Evolutionary conservation across 2,888 invertebrate genomes (phyloP).

Genomic region (Plebejus anna): DNA sequence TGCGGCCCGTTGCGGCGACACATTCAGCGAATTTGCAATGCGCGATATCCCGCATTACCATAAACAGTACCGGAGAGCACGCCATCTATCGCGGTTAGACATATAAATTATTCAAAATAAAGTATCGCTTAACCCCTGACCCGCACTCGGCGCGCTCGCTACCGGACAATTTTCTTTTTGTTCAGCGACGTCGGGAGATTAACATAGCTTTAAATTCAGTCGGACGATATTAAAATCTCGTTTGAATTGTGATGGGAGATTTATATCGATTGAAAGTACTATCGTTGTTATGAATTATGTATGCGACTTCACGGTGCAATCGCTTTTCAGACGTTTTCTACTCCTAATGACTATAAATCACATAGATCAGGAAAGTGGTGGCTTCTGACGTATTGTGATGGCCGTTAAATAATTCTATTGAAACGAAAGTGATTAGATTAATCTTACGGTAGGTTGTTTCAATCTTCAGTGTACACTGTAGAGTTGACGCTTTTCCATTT

Average conservation of each 20-base stretch:
- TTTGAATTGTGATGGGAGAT: conserved; percentile 16
- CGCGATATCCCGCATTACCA: conserved; percentile 78
- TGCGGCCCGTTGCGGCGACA: conserved; percentile 66
- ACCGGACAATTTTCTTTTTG: conserved; percentile 38
- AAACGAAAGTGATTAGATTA: background rate
- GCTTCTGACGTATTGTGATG: conserved; percentile 15
- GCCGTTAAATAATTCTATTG: background rate
- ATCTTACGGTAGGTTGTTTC: background rate
- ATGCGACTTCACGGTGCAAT: background rate
- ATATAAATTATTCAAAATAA: conserved; percentile 81
- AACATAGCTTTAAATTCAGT: conserved; percentile 27
- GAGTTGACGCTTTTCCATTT: background rate
- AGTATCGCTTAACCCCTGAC: conserved; percentile 79
- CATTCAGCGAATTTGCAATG: conserved; percentile 78
- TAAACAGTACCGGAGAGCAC: conserved; percentile 77
- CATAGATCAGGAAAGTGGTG: conserved; percentile 5
- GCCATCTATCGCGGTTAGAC: conserved; percentile 76
- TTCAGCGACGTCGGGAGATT: conserved; percentile 34
- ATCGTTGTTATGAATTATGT: conserved; percentile 9
- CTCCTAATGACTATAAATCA: conserved; percentile 7
- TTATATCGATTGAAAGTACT: conserved; percentile 10
- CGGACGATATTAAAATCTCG: conserved; percentile 12
- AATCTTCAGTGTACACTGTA: background rate
- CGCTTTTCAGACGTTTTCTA: conserved; percentile 9
- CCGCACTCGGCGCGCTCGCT: conserved; percentile 48